Evolutionary conservation across 1,140 invertebrate genomes (phyloP).

Genomic region (Ridgeia piscesae): DNA sequence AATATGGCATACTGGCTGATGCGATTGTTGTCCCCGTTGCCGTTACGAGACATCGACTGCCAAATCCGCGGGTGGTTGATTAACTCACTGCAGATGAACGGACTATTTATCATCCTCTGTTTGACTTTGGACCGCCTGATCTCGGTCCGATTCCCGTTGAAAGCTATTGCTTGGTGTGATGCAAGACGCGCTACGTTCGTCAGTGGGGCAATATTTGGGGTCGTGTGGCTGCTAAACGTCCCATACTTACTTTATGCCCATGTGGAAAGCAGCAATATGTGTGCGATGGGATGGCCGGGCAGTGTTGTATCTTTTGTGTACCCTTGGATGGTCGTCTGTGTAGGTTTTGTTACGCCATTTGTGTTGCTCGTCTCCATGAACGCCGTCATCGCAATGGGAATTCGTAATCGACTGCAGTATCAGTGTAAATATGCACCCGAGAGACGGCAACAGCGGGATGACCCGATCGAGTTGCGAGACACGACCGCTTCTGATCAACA

Average conservation of each 20-base stretch:
- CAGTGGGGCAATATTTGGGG: not conserved
- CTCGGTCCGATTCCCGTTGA: not conserved
- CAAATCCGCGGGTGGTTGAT: not conserved
- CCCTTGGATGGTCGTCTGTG: not conserved
- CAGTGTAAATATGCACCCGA: not conserved
- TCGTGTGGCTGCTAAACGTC: not conserved
- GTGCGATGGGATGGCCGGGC: not conserved
- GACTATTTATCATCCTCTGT: not conserved
- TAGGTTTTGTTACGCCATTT: slow-evolving; percentile 3
- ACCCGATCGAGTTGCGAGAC: not conserved
- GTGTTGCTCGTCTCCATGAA: not conserved
- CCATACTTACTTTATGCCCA: not conserved
- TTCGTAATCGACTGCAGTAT: not conserved
- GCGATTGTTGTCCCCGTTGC: no score
- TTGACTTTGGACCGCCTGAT: not conserved
- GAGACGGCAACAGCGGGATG: not conserved
- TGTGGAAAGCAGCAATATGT: not conserved
- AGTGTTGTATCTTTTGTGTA: not conserved
- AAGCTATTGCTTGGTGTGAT: not conserved
- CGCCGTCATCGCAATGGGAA: not conserved
- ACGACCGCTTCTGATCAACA: no score
- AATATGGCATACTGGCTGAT: not conserved
- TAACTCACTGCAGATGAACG: not conserved
- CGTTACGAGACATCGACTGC: not conserved
- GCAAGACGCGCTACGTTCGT: not conserved